Evolutionary conservation across 92 coral and sea anemone genomes (phyloP).

Genomic region (Siderastrea radians): DNA sequence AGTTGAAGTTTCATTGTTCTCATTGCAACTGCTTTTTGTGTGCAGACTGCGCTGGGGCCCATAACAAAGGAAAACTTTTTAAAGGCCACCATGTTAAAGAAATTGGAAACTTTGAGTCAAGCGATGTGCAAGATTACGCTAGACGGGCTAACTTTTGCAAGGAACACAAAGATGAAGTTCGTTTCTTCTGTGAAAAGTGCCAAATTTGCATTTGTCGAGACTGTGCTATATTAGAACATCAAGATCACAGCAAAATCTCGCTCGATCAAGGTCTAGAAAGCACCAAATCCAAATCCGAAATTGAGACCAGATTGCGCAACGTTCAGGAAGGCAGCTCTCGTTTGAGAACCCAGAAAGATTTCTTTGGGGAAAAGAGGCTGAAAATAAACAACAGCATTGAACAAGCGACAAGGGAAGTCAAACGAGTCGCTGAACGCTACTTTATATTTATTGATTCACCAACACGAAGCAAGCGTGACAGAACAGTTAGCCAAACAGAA

Average conservation of each 20-base stretch:
- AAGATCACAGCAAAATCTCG: not conserved
- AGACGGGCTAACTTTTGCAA: not conserved
- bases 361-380: not conserved
- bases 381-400: not conserved
- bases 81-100: too few relatives aligned
- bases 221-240: not conserved
- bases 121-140: too few relatives aligned
- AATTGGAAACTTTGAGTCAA: too few relatives aligned
- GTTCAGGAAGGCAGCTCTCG: not conserved
- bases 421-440: not conserved
- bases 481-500: not conserved
- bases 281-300: not conserved
- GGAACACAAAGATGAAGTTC: conserved; percentile 5
- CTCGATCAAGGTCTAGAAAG: conserved; percentile 1
- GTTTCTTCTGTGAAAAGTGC: not conserved
- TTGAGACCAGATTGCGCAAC: not conserved
- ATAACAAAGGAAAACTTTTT: not conserved
- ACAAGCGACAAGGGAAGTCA: not conserved
- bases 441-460: not conserved
- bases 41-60: not conserved
- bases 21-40: conserved; percentile 5
- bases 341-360: not conserved
- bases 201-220: conserved; percentile 6
- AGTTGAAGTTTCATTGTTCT: not conserved
- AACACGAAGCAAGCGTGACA: conserved; percentile 19